Conservation (phyloP, 92 coral and sea anemone species). For the Porites lobata region DNA sequence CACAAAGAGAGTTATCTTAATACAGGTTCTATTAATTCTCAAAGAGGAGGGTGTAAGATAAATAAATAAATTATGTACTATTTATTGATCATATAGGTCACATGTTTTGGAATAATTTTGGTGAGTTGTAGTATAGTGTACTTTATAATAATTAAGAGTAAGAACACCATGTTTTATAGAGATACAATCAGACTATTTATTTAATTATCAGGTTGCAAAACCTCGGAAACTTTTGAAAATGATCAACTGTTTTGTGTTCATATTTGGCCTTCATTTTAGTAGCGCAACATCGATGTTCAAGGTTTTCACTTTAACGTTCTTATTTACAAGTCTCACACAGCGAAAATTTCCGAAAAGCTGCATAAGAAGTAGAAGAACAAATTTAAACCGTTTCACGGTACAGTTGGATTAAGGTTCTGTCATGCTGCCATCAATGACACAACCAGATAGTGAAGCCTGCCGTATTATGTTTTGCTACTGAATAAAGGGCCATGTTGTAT, state of each 20-base stretch:
- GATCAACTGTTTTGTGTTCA: background rate
- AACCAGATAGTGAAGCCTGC: no score
- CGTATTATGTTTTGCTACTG: no score
- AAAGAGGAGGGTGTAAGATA: background rate
- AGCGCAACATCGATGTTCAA: no score
- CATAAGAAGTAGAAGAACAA: no score
- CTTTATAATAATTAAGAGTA: background rate
- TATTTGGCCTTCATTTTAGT: no score
- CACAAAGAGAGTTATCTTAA: background rate
- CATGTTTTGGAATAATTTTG: conserved; percentile 24
- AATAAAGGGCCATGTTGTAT: no score
- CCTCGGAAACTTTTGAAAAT: background rate
- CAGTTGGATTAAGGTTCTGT: no score
- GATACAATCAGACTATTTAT: conserved; percentile 37
- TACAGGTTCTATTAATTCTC: background rate
- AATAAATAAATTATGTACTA: background rate
- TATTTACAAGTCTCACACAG: background rate
- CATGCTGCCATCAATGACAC: no score
- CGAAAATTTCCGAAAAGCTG: no score
- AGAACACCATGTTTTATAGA: conserved; percentile 12
- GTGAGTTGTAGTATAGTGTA: conserved; percentile 24
- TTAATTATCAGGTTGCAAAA: background rate
- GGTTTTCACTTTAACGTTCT: background rate
- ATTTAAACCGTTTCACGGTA: no score
- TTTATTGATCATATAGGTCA: conserved; percentile 35